Evolutionary conservation across 2,113 vertebrate species (phyloP).

Genomic region (Dinomys branickii): DNA sequence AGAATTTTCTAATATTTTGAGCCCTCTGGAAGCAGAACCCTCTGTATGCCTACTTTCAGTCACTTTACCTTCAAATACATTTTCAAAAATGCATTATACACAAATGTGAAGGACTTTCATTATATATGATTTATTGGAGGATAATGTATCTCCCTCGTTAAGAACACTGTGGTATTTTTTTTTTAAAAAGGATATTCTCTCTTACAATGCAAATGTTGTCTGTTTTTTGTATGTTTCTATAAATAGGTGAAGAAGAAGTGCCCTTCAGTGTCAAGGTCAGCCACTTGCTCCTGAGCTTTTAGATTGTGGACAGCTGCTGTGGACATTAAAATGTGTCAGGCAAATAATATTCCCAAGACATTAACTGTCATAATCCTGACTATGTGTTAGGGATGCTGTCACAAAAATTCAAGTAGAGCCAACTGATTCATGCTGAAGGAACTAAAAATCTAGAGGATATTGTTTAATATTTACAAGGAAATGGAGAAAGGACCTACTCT

Average conservation of each 20-base stretch:
- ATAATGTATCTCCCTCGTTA: not conserved
- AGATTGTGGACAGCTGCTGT: not conserved
- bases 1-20: constrained; percentile 30
- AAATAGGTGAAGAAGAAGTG: constrained; percentile 27
- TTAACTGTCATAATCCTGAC: not conserved
- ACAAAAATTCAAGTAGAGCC: not conserved
- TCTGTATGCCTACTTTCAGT: not conserved
- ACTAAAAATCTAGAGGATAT: not conserved
- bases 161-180: not conserved
- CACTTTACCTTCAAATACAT: not conserved
- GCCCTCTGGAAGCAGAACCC: not conserved
- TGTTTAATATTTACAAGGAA: not conserved
- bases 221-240: constrained; percentile 52
- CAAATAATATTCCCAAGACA: not conserved
- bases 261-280: constrained; percentile 1
- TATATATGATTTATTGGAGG: not conserved
- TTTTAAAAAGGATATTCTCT: constrained; percentile 31
- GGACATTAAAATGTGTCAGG: not conserved
- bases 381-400: not conserved
- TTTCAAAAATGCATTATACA: constrained; percentile 36
- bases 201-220: not conserved
- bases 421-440: constrained; percentile 10
- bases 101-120: not conserved
- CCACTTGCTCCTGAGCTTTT: not conserved
- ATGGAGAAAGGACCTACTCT: not conserved